Conservation (phyloP, 2,113 vertebrate species). For the Sterrhoptilus dennistouni region DNA sequence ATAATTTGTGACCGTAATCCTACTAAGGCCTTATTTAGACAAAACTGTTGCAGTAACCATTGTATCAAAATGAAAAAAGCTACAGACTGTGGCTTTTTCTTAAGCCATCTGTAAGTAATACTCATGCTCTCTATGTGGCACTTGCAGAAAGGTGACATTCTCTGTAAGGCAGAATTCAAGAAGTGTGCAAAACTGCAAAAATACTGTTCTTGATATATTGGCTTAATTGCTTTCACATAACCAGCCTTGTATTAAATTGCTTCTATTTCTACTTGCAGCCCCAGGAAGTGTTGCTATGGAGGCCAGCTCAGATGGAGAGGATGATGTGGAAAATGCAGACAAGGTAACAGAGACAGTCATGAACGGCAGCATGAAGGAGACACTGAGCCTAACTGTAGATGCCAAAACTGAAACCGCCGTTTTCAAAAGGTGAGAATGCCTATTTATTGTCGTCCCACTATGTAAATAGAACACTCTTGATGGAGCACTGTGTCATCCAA, state of each 20-base stretch:
- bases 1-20: accelerated
- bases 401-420: constrained; percentile 98
- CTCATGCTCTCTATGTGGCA: neutral
- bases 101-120: neutral
- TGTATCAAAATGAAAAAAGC: neutral
- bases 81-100: neutral
- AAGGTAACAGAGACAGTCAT: constrained; percentile 97
- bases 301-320: constrained; percentile 81
- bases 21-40: neutral
- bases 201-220: neutral
- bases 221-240: neutral
- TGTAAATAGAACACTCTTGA: neutral
- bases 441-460: neutral
- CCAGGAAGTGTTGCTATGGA: constrained; percentile 78
- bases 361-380: constrained; percentile 99
- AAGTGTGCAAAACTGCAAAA: neutral
- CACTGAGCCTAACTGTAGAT: constrained; percentile 97
- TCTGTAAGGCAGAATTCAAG: neutral
- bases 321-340: constrained; percentile 85
- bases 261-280: neutral
- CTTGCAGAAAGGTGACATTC: neutral
- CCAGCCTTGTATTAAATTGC: neutral
- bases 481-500: neutral
- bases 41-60: neutral
- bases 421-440: constrained; percentile 90